These are phyloP conservation scores for Paralichthys olivaceus DNA, from an alignment of 2,113 vertebrate species.

Conservation along the genomic window DNA sequence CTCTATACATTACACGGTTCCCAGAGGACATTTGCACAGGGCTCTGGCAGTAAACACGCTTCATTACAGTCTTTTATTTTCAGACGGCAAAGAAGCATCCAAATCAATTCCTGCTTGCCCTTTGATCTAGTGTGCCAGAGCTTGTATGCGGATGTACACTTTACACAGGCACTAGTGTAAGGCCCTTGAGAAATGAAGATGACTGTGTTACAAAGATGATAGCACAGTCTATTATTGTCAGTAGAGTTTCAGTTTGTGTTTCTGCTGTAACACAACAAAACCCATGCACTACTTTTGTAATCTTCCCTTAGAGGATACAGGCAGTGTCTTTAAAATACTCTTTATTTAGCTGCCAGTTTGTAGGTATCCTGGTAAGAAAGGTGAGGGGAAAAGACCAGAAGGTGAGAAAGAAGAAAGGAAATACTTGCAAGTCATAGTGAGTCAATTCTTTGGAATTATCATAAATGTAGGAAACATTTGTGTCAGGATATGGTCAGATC, in stretches of 20 bases:
- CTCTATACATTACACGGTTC: slow-evolving; percentile 50
- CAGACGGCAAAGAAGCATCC: slow-evolving; percentile 48
- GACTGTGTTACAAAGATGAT: slow-evolving; percentile 36
- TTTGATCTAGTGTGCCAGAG: slow-evolving; percentile 55
- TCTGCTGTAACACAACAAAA: slow-evolving; percentile 18
- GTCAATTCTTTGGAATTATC: neutral
- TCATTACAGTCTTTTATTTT: slow-evolving; percentile 70
- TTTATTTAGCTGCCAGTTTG: slow-evolving; percentile 5
- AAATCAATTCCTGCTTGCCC: slow-evolving; percentile 63
- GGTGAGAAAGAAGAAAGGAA: neutral
- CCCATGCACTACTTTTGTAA: slow-evolving; percentile 14
- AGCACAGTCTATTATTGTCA: slow-evolving; percentile 29
- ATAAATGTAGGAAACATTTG: neutral
- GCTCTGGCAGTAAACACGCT: slow-evolving; percentile 56
- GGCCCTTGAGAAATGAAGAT: slow-evolving; percentile 43
- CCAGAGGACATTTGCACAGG: slow-evolving; percentile 42
- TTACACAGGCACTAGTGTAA: slow-evolving; percentile 20
- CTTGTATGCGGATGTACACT: slow-evolving; percentile 27
- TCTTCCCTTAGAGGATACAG: slow-evolving; percentile 3
- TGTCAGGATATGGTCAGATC: no score
- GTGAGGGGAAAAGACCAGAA: neutral
- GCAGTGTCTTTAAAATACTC: slow-evolving; percentile 9
- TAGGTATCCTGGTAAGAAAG: neutral
- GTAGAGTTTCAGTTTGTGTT: slow-evolving; percentile 24
- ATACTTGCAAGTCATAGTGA: neutral